These are phyloP conservation scores for Protosalanx chinensis DNA, from an alignment of 2,797 vertebrate species.

Conservation along the genomic window DNA sequence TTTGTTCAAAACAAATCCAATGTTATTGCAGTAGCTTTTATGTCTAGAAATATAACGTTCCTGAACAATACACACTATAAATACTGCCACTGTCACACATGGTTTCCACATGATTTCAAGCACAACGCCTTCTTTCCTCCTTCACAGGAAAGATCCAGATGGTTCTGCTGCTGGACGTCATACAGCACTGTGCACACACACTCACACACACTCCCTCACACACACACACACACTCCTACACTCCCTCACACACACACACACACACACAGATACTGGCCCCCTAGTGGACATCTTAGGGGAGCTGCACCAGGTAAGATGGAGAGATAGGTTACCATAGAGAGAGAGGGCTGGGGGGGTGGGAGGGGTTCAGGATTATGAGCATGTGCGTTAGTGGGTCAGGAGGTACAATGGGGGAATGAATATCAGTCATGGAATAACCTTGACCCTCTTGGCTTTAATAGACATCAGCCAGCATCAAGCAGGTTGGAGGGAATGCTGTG, in stretches of 20 bases:
- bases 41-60: no score
- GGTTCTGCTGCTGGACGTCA: no score
- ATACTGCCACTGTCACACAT: no score
- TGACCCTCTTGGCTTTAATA: neutral
- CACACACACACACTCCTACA: neutral
- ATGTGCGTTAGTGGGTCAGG: conserved; percentile 10
- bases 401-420: neutral
- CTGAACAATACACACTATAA: no score
- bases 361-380: conserved; percentile 10
- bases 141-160: no score
- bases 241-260: neutral
- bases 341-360: neutral
- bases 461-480: neutral
- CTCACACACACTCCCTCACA: conserved; percentile 5
- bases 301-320: conserved; percentile 46
- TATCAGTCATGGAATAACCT: neutral
- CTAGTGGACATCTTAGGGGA: conserved; percentile 1
- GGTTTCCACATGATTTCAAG: no score
- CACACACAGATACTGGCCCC: conserved; percentile 25
- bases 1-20: no score
- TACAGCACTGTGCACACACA: neutral
- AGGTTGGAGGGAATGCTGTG: neutral
- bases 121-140: no score
- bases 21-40: no score
- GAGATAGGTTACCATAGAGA: conserved; percentile 29